Percentiles rank a stretch among this genome's conserved stretches.
phyloP scores from a whole-genome alignment of 2,888 invertebrate genomes.

The Polyploca ridens region DNA sequence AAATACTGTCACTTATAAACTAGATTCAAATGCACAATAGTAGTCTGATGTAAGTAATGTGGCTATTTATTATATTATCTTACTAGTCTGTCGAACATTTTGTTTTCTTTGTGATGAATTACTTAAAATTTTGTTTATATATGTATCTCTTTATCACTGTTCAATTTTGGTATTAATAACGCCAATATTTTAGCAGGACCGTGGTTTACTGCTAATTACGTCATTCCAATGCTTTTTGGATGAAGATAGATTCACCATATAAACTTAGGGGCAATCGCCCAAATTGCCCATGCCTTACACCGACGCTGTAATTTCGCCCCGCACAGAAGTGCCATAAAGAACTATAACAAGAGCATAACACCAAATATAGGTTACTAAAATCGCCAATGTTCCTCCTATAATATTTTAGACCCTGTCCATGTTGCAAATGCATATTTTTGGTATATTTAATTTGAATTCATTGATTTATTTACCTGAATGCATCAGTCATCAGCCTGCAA shows the following conservation, averaged over 20 bases:
- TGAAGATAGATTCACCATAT: neutral
- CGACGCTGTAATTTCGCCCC: neutral
- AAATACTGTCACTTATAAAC: constrained; percentile 34
- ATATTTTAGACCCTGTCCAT: neutral
- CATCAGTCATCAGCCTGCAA: neutral
- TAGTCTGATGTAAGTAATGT: neutral
- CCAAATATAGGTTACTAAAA: neutral
- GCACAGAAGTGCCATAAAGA: neutral
- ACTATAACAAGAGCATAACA: constrained; percentile 3
- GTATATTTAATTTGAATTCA: neutral
- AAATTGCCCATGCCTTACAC: neutral
- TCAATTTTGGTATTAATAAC: neutral
- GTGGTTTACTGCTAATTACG: neutral
- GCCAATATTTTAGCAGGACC: neutral
- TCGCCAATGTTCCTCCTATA: neutral
- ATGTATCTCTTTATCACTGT: neutral
- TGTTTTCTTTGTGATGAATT: neutral
- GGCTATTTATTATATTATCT: neutral
- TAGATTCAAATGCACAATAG: constrained; percentile 12
- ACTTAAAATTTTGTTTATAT: neutral
- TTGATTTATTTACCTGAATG: neutral
- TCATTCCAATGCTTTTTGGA: neutral
- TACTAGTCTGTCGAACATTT: neutral
- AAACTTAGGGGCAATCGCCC: neutral
- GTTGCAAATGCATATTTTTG: neutral